phyloP scores from a whole-genome alignment of 2,113 vertebrate genomes.

The Corvus cornix region DNA sequence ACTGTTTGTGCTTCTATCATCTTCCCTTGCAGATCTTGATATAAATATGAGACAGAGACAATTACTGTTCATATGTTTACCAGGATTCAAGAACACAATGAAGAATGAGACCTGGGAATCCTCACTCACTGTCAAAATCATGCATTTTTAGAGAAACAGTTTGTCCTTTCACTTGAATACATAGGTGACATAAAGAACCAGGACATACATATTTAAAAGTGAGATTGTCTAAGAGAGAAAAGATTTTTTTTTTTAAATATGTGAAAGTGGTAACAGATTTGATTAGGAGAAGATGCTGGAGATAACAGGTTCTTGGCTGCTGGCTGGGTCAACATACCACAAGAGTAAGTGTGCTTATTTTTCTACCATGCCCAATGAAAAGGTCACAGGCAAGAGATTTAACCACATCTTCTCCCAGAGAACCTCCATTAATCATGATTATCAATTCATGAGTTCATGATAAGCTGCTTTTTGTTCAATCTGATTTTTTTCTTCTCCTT shows the following conservation, averaged over 20 bases:
- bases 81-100: background rate
- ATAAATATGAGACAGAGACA: background rate
- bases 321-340: background rate
- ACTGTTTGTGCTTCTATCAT: background rate
- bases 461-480: conserved; percentile 46
- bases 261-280: background rate
- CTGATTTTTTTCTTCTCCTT: conserved; percentile 60
- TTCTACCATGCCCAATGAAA: background rate
- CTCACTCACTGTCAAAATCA: background rate
- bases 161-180: background rate
- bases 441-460: conserved; percentile 60
- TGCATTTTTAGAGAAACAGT: background rate
- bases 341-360: background rate
- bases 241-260: background rate
- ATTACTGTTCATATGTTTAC: background rate
- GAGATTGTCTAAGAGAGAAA: background rate
- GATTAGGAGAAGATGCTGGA: background rate
- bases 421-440: conserved; percentile 53
- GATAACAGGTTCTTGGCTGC: background rate
- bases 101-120: background rate
- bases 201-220: background rate
- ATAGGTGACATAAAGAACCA: background rate
- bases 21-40: background rate
- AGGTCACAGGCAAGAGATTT: conserved; percentile 49
- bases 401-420: conserved; percentile 31